Conservation (phyloP, 2,113 vertebrate genomes). For the Vicugna pacos region DNA sequence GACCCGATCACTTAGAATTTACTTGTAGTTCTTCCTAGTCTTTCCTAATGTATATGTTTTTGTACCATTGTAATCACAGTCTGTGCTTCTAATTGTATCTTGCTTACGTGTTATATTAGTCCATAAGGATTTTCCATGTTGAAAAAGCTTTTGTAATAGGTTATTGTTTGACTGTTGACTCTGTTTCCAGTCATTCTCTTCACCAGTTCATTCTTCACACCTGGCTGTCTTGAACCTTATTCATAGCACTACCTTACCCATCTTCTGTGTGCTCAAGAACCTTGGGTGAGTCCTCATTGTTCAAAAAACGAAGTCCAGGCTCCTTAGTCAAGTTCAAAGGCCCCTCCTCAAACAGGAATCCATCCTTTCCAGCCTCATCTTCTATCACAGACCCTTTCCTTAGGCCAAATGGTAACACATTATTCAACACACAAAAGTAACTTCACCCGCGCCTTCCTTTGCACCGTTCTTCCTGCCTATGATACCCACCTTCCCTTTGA, state of each 20-base stretch:
- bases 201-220: neutral
- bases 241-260: neutral
- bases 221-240: neutral
- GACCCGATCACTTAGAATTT: neutral
- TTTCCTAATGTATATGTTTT: neutral
- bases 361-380: neutral
- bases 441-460: neutral
- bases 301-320: neutral
- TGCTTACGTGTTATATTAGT: constrained; percentile 44
- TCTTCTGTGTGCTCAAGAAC: neutral
- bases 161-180: neutral
- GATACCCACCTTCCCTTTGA: neutral
- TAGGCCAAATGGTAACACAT: neutral
- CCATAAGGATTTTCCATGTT: neutral
- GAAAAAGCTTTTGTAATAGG: neutral
- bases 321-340: neutral
- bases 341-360: neutral
- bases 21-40: neutral
- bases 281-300: neutral
- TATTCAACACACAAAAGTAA: neutral
- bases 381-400: neutral
- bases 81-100: neutral
- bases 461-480: neutral
- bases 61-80: neutral
- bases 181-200: neutral